Evolutionary conservation across 2,113 vertebrate genomes (phyloP).

Genomic region (Leucopsar rothschildi): DNA sequence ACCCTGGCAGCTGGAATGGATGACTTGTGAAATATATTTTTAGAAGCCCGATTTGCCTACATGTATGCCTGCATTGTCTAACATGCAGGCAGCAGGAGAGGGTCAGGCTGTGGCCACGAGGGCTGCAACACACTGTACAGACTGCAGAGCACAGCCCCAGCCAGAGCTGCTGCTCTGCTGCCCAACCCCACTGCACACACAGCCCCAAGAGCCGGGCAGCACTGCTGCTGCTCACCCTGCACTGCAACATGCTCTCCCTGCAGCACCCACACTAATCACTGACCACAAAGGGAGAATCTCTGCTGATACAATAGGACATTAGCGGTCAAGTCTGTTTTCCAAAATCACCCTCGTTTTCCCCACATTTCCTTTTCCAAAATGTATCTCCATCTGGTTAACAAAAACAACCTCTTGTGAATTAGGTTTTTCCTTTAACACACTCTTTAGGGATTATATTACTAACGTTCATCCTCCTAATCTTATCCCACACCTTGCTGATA

Average conservation of each 20-base stretch:
- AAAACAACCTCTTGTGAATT: background rate
- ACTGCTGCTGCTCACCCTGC: background rate
- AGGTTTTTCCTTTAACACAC: background rate
- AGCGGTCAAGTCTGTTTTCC: background rate
- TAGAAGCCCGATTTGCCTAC: conserved; percentile 16
- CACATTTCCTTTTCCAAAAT: conserved; percentile 4
- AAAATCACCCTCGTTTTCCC: background rate
- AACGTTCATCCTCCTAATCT: conserved; percentile 37
- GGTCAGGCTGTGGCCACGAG: background rate
- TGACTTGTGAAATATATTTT: conserved; percentile 60
- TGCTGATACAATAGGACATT: background rate
- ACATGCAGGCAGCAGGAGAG: background rate
- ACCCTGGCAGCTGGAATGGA: conserved; percentile 58
- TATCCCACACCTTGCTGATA: conserved; percentile 50
- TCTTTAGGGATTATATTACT: conserved; percentile 14
- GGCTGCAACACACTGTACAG: background rate
- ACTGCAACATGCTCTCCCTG: background rate
- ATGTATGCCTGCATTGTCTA: background rate
- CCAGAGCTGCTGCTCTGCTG: background rate
- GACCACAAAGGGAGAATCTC: background rate
- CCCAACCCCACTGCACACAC: background rate
- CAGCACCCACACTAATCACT: background rate
- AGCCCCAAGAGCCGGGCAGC: background rate
- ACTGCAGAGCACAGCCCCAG: background rate
- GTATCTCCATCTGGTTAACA: background rate